Evolutionary conservation across 2,888 invertebrate genomes (phyloP).

Genomic region (Drosophila kanekoi): DNA sequence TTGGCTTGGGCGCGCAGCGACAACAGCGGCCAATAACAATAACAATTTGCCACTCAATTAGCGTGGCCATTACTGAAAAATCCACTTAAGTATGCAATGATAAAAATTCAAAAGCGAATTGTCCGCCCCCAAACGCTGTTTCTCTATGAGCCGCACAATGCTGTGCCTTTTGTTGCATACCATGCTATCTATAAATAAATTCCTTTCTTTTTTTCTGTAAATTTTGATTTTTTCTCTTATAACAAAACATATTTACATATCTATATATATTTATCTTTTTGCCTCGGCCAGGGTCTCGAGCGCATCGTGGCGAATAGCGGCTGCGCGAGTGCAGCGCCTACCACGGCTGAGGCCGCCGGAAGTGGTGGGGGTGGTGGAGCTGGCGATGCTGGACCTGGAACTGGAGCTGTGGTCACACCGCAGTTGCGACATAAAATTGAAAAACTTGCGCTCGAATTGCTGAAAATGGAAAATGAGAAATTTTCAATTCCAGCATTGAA

Average conservation of each 20-base stretch:
- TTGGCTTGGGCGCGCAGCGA: constrained; percentile 33
- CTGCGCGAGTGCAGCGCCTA: constrained; percentile 24
- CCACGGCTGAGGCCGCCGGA: constrained; percentile 27
- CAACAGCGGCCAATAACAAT: constrained; percentile 73
- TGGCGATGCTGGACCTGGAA: constrained; percentile 13
- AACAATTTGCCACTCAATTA: constrained; percentile 80
- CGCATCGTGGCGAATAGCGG: constrained; percentile 87
- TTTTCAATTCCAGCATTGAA: constrained; percentile 90
- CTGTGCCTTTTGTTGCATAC: constrained; percentile 15
- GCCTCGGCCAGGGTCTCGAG: constrained; percentile 87
- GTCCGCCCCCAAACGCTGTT: constrained; percentile 32
- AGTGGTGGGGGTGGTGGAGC: constrained; percentile 26
- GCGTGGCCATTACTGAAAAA: constrained; percentile 77
- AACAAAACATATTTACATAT: constrained; percentile 24
- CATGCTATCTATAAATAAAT: neutral
- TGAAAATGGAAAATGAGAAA: constrained; percentile 89
- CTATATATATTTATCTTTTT: constrained; percentile 43
- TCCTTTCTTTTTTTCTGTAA: constrained; percentile 3
- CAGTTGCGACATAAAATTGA: constrained; percentile 88
- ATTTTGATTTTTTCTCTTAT: constrained; percentile 31
- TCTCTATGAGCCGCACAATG: constrained; percentile 5
- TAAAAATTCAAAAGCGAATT: constrained; percentile 76
- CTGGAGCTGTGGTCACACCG: constrained; percentile 85
- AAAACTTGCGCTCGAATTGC: constrained; percentile 89
- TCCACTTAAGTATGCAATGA: constrained; percentile 77